phyloP scores from a whole-genome alignment of 2,888 invertebrate species.

The Drosophila suboccidentalis region DNA sequence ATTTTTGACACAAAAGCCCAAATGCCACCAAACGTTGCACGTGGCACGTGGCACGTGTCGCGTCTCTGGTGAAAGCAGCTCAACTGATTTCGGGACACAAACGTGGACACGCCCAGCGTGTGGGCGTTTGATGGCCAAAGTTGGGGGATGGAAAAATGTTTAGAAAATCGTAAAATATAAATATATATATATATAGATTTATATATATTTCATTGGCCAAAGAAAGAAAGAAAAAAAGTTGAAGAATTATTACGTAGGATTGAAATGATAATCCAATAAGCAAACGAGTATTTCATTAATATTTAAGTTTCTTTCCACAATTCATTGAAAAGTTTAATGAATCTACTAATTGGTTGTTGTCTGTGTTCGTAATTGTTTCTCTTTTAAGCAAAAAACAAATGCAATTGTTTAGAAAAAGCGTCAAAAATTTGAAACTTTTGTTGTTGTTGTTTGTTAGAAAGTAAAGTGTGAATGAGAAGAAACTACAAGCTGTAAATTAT shows the following conservation, averaged over 20 bases:
- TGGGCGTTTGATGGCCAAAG: constrained; percentile 18
- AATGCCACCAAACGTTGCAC: constrained; percentile 12
- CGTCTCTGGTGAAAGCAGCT: constrained; percentile 48
- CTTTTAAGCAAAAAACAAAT: constrained; percentile 71
- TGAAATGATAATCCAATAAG: constrained; percentile 62
- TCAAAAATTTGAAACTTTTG: constrained; percentile 47
- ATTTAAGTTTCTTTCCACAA: constrained; percentile 22
- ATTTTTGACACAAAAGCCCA: constrained; percentile 44
- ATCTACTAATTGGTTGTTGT: constrained; percentile 11
- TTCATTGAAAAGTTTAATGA: constrained; percentile 52
- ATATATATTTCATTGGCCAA: constrained; percentile 32
- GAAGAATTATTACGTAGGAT: constrained; percentile 46
- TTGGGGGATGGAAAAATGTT: constrained; percentile 48
- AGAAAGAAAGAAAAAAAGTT: constrained; percentile 45
- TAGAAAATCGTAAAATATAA: constrained; percentile 57
- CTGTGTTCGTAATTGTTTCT: constrained; percentile 32
- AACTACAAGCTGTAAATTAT: constrained; percentile 74
- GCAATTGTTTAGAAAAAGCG: constrained; percentile 77
- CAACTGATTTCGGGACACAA: constrained; percentile 54
- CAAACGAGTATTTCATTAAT: constrained; percentile 71
- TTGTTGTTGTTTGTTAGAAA: constrained; percentile 46
- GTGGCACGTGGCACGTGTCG: constrained; percentile 10
- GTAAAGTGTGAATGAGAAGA: constrained; percentile 65
- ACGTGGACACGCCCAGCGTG: constrained; percentile 9
- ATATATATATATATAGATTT: constrained; percentile 32